A percentile compares a stretch with the other conserved stretches of the same genome.
Evolutionary conservation across 2,797 vertebrate genomes (phyloP).

Genomic region (Myiotriccus ornatus): DNA sequence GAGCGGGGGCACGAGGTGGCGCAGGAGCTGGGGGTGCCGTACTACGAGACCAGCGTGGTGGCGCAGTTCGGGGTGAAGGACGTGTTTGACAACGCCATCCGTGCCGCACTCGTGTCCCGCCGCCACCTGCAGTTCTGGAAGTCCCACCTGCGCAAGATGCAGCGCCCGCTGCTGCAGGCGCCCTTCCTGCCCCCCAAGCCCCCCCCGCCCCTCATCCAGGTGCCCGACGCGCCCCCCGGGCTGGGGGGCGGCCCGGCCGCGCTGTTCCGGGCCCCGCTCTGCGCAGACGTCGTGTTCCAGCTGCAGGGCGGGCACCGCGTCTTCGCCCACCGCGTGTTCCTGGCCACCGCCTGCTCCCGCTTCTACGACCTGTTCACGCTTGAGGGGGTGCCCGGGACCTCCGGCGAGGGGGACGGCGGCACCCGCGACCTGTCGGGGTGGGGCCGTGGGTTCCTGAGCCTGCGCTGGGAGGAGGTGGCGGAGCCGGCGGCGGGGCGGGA

Average conservation of each 20-base stretch:
- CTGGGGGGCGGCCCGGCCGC: slow-evolving; percentile 78
- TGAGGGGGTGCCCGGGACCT: slow-evolving; percentile 44
- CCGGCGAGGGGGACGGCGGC: not conserved
- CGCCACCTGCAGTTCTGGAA: slow-evolving; percentile 95
- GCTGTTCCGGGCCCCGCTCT: slow-evolving; percentile 84
- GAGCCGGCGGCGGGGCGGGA: slow-evolving; percentile 82
- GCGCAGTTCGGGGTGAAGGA: slow-evolving; percentile 93
- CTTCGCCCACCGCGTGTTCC: slow-evolving; percentile 89
- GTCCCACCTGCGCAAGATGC: slow-evolving; percentile 89
- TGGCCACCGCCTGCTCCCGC: slow-evolving; percentile 90
- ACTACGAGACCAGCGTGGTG: slow-evolving; percentile 92
- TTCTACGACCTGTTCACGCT: slow-evolving; percentile 90
- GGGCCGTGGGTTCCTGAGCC: slow-evolving; percentile 86
- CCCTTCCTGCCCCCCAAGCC: slow-evolving; percentile 89
- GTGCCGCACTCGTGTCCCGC: slow-evolving; percentile 89
- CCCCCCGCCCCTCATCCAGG: slow-evolving; percentile 84
- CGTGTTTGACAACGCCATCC: slow-evolving; percentile 92
- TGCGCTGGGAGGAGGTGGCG: slow-evolving; percentile 79
- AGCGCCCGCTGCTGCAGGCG: slow-evolving; percentile 86
- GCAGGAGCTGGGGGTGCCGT: slow-evolving; percentile 89
- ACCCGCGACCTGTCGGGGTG: slow-evolving; percentile 77
- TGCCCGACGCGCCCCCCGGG: slow-evolving; percentile 79
- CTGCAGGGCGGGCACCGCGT: slow-evolving; percentile 81
- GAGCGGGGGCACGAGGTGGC: slow-evolving; percentile 90
- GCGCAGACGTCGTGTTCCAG: slow-evolving; percentile 86